Conservation (phyloP, 2,113 vertebrate species). For the Electrona antarctica region DNA sequence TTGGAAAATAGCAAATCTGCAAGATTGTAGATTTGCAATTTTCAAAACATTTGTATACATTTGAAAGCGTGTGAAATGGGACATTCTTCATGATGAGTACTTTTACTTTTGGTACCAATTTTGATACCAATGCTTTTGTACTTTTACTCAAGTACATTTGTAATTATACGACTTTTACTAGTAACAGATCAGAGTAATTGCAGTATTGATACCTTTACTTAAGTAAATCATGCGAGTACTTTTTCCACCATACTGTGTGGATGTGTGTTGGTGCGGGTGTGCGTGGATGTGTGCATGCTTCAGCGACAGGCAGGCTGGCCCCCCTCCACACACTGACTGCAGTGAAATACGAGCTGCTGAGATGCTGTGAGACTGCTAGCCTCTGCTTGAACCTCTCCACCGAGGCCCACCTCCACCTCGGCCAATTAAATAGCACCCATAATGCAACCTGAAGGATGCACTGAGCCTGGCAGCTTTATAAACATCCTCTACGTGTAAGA, state of each 20-base stretch:
- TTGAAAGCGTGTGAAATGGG: too few species aligned
- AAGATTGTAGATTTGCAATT: too few species aligned
- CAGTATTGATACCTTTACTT: too few species aligned
- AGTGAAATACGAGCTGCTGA: constrained; percentile 72
- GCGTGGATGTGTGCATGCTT: background rate
- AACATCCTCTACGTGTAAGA: constrained; percentile 60
- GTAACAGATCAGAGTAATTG: too few species aligned
- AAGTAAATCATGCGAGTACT: too few species aligned
- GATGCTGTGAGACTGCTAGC: constrained; percentile 62
- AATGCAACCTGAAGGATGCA: constrained; percentile 70
- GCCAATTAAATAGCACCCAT: constrained; percentile 73
- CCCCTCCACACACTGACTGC: constrained; percentile 46
- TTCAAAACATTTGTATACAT: too few species aligned
- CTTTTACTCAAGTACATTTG: too few species aligned
- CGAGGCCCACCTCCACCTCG: constrained; percentile 67
- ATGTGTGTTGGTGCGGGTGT: constrained; percentile 9
- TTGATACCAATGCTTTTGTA: too few species aligned
- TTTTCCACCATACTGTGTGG: background rate
- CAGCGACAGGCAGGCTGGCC: constrained; percentile 56
- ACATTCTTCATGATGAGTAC: too few species aligned
- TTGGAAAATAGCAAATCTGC: too few species aligned
- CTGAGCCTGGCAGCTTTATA: constrained; percentile 62
- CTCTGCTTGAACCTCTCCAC: constrained; percentile 66
- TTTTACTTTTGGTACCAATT: too few species aligned
- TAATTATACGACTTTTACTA: too few species aligned